Base-by-base conservation (phyloP, 2,888 invertebrate genomes). In the Palloptera scutellata region DNA sequence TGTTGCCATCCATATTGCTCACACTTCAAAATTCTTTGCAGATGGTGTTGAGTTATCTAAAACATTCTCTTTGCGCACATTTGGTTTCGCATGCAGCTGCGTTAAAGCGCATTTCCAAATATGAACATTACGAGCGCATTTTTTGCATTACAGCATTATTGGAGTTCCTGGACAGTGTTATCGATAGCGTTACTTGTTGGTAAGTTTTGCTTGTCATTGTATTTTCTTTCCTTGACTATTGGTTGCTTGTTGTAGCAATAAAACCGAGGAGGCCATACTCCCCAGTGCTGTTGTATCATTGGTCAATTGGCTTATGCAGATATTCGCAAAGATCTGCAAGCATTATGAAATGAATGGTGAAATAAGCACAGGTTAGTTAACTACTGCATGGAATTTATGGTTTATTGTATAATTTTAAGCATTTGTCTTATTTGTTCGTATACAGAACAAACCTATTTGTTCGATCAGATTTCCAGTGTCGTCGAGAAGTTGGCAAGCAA, bases 51-150 rank as follows among this genome's bases (percentile, higher is more conserved):
- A 95, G 96, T 13, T 98, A 97, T 83, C 87, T 98, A 70, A 94
- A 93, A 82, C 97, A 97, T 86, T 96, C 96, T 1, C 85, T 97
- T 64, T 94, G 94, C 74, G 92, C 95, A 8, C 95, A 96, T 85
- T 86, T 97, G 72, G 94, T 97, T 0, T 96, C 96, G 0, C 95
- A 95, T 82, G 94, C 94, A 8, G 94, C 96, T 5, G 96, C 96
- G 0, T 84, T 97, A 41, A 92, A 92, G 79, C 90, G 95, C 78
- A 92, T 97, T 70, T 91, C 95, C 62, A 94, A 94, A 85, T 96
- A 95, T 84, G 94, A 94, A 75, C 92, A 94, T 61, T 91, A 92
- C 78, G 91, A 91, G 68, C 95, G 96, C 81, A 92, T 94, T 0
- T 94, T 95, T 81, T 97, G 97, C 82, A 90, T 97, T 53, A 88